Conservation (phyloP, 1,140 invertebrate genomes). For the Triops longicaudatus region DNA sequence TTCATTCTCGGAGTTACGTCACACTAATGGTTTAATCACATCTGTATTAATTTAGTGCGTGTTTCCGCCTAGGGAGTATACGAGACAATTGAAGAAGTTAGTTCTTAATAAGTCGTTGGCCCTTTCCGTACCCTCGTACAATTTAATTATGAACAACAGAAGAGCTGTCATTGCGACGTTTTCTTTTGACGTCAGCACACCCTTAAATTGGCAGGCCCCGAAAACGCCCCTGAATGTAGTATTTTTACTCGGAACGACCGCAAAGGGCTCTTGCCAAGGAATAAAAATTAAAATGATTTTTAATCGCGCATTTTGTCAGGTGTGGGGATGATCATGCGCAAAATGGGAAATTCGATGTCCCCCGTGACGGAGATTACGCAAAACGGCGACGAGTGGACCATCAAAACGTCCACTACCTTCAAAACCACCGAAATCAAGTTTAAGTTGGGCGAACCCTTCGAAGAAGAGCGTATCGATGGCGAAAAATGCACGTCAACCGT, state of each 20-base stretch:
- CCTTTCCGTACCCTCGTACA: neutral
- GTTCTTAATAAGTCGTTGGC: neutral
- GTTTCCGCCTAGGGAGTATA: neutral
- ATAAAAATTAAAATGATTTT: neutral
- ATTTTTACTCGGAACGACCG: neutral
- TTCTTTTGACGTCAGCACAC: neutral
- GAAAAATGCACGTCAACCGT: slow-evolving; percentile 39
- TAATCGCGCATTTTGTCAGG: slow-evolving; percentile 35
- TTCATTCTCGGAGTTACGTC: neutral
- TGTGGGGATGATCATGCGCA: slow-evolving; percentile 43
- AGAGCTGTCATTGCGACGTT: neutral
- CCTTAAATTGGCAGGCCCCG: no score
- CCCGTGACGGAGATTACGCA: slow-evolving; percentile 41
- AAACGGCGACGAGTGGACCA: slow-evolving; percentile 40
- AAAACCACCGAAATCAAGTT: slow-evolving; percentile 45
- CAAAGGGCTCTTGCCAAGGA: neutral
- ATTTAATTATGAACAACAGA: neutral
- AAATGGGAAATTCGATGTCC: slow-evolving; percentile 40
- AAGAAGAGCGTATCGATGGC: slow-evolving; percentile 46
- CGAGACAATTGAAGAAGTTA: neutral
- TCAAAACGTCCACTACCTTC: slow-evolving; percentile 46
- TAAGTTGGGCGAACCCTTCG: slow-evolving; percentile 43
- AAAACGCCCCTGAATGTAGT: neutral
- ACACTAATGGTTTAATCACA: neutral
- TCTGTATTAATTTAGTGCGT: neutral